Evolutionary conservation across 2,888 invertebrate genomes (phyloP), one percentile per base, ranked within the genome.

Genomic region (Ichneumoninae sp.): DNA sequence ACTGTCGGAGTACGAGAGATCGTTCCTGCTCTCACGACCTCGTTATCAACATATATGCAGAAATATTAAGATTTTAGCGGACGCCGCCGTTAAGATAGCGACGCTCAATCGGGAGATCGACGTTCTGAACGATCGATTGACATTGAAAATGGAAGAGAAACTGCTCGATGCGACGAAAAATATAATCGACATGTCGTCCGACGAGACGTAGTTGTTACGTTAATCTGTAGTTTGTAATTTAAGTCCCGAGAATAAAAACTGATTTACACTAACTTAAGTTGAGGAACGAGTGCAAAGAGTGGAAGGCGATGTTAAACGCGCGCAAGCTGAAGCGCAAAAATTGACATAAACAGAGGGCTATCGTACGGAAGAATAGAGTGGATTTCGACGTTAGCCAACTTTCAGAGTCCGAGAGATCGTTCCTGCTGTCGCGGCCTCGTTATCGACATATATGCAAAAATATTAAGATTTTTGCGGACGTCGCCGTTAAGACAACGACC

Each of bases 261-360:
- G 54, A 54, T 22, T 10, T 22, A 54, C 5, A 19, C 19, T 52
- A 7, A 19, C n/a, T 52, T 52, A 84, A 54, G 44, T 75, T 93
- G 3, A 88, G 66, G 66, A 68, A 86, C 1, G 93, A 93, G 81
- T 89, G 90, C 60, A 86, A 85, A 68, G 77, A 79, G 1, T 93
- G 93, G 93, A 87, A 87, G 16, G 81, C 89, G 30, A 87, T 78
- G 1, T 75, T 87, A 4, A 88, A 74, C 3, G 81, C 87, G 77
- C 86, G 89, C 8, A 89, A 89, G 81, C 30, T 52, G 1, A 82
- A 86, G 70, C 76, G 87, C 4, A 87, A 78, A 50, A 71, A 65
- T 65, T 78, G 85, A 6, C 68, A 65, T 8, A 85, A 86, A 73
- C 74, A 86, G 68, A 54, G 54, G 54, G 19, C 54, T 0, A 65